phyloP scores from a whole-genome alignment of 2,888 invertebrate genomes.

The Zhengitettix transpicula region DNA sequence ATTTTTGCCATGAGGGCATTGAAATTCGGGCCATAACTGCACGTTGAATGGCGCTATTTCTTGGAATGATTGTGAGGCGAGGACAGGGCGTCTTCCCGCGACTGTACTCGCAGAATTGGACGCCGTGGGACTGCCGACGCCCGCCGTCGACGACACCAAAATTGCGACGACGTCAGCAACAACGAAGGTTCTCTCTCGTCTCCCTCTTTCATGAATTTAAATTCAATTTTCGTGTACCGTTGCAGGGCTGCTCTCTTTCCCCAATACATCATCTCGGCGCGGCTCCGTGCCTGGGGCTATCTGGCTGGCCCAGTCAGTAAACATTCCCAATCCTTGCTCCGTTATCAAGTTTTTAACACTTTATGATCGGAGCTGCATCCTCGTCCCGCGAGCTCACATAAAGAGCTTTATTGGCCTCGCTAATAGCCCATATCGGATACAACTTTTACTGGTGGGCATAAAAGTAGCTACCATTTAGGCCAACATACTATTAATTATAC shows the following conservation, averaged over 20 bases:
- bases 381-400: not conserved
- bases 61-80: no score
- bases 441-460: no score
- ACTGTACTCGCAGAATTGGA: not conserved
- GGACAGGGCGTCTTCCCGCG: not conserved
- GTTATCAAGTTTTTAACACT: not conserved
- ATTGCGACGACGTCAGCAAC: conserved; percentile 4
- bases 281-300: not conserved
- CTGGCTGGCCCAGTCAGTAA: not conserved
- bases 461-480: no score
- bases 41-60: no score
- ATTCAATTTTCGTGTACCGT: conserved; percentile 13
- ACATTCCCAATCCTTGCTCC: not conserved
- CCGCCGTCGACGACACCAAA: not conserved
- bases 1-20: no score
- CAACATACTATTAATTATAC: no score
- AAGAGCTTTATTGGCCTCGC: not conserved
- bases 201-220: conserved; percentile 11
- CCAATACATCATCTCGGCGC: conserved; percentile 11
- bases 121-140: not conserved
- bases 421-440: not conserved
- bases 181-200: not conserved
- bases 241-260: conserved; percentile 5
- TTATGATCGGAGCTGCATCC: not conserved
- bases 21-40: no score